Base-by-base conservation (phyloP, 2,888 invertebrate genomes). In the Hyalella azteca region DNA sequence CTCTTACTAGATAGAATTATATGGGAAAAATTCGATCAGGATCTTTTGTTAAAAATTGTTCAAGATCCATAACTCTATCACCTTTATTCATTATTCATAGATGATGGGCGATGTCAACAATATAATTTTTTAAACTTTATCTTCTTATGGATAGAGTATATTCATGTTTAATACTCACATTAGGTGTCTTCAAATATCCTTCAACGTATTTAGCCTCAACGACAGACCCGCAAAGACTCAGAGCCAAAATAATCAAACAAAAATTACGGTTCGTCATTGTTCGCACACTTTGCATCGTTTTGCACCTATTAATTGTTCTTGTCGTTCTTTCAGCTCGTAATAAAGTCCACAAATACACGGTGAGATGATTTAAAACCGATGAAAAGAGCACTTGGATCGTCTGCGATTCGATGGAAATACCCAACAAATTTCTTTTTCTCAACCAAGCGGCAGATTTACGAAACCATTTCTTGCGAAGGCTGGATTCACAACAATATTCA, bases 131-230 rank as follows among this genome's bases (percentile, higher is more conserved):
- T 1, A 54, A n/a, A 36, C 2, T 66, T 2, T 29, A 66, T 19
- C 36, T 15, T 66, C 7, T 9, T 66, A 4, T 4, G 1, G 19
- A 54, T n/a, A 54, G 22, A 22, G 40, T 19, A 19, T 19, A 50
- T 54, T 11, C 54, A 73, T 39, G 78, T 39, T 73, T 75, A 36
- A 22, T 60, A 79, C 79, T 76, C n/a, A 82, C 81, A 78, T 84
- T 76, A 22, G 76, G 36, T 26, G 85, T 79, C 41, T 59, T 81
- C n/a, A 81, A 36, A 19, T 48, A 41, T 11, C 81, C 81, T 39
- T 77, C 78, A 2, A 79, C 29, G 32, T 59, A 78, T 36, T 81
- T 81, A 41, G 59, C 79, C 26, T 81, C 76, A 3, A 75, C 45
- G 15, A 78, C 26, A 40, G 49, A 19, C 3, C 32, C 60, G n/a